Evolutionary conservation across 2,888 invertebrate species (phyloP).

Genomic region (Tipula unca): DNA sequence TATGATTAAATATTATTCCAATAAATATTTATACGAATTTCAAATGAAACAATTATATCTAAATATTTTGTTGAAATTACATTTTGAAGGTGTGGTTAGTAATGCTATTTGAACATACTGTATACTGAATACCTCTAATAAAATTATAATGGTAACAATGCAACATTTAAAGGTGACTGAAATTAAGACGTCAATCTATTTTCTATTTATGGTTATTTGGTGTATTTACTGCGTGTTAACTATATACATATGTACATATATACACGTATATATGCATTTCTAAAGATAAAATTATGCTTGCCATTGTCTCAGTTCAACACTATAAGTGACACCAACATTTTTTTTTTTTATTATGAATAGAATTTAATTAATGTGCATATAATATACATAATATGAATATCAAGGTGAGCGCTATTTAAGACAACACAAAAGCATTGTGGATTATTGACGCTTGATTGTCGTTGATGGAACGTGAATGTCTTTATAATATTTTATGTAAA

Average conservation of each 20-base stretch:
- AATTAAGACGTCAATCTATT: slow-evolving; percentile 8
- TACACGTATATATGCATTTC: not conserved
- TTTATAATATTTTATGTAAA: not conserved
- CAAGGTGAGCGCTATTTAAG: not conserved
- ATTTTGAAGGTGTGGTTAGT: not conserved
- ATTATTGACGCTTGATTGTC: not conserved
- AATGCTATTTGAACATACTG: not conserved
- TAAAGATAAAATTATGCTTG: not conserved
- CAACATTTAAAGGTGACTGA: not conserved
- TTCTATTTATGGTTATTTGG: not conserved
- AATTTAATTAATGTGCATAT: not conserved
- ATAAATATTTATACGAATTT: not conserved
- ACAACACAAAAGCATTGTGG: not conserved
- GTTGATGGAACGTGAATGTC: not conserved
- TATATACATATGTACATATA: no score
- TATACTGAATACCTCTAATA: not conserved
- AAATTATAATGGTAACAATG: not conserved
- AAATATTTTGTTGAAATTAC: no score
- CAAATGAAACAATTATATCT: not conserved
- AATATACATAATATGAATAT: not conserved
- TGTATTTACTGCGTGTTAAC: not conserved
- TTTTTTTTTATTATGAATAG: not conserved
- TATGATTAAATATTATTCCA: not conserved
- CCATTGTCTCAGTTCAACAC: not conserved
- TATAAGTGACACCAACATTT: not conserved